A percentile compares a stretch with the other conserved stretches of the same genome.
phyloP scores from a whole-genome alignment of 2,113 vertebrate species.

The Herpetotheres cachinnans region DNA sequence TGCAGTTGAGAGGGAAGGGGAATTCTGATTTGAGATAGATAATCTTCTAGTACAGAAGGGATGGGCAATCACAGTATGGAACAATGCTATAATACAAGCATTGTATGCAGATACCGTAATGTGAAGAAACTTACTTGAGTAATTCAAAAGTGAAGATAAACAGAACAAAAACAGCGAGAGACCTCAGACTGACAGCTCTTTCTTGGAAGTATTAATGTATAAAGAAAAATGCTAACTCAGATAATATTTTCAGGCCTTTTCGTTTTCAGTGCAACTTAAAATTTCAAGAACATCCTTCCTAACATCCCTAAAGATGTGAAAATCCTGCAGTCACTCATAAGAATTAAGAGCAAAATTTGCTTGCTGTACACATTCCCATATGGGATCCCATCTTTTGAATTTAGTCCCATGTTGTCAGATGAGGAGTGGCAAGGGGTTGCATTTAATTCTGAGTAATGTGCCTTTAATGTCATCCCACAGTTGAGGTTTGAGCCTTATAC shows the following conservation, averaged over 20 bases:
- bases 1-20: neutral
- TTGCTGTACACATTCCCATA: neutral
- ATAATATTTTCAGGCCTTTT: neutral
- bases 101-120: neutral
- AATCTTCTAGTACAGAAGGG: neutral
- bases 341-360: neutral
- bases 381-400: neutral
- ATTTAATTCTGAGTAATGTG: neutral
- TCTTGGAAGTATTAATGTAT: neutral
- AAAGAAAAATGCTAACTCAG: neutral
- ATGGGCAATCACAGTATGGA: neutral
- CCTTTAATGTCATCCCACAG: neutral
- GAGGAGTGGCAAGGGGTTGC: neutral
- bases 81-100: neutral
- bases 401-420: neutral
- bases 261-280: neutral
- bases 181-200: neutral
- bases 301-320: neutral
- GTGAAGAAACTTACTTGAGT: neutral
- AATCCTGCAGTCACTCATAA: neutral
- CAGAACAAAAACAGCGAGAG: neutral
- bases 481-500: neutral
- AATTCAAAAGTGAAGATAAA: neutral
- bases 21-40: neutral
- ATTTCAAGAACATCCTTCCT: neutral